Percentiles rank a stretch among this genome's conserved stretches.
phyloP scores from a whole-genome alignment of 2,797 vertebrate genomes.

The Catostomus latipinnis region DNA sequence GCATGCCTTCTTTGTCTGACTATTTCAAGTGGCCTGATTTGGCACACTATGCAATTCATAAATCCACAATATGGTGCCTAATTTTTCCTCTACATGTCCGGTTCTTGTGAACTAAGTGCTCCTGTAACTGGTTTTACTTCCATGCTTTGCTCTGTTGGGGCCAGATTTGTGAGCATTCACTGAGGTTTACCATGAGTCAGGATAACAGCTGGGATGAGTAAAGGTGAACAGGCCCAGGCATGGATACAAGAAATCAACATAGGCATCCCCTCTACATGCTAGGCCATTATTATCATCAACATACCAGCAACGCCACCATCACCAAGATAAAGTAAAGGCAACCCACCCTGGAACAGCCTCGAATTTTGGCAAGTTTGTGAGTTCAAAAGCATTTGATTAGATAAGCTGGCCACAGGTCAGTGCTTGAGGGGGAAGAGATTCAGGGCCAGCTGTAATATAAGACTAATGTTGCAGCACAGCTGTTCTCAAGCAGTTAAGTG shows the following conservation, averaged over 20 bases:
- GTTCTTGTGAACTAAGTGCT: no score
- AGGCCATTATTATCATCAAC: slow-evolving; percentile 8
- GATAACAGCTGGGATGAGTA: slow-evolving; percentile 48
- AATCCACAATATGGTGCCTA: no score
- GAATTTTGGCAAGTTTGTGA: background rate
- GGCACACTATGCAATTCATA: no score
- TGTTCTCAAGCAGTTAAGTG: slow-evolving; percentile 22
- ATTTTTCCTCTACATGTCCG: no score
- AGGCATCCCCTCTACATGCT: background rate
- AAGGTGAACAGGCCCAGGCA: slow-evolving; percentile 42
- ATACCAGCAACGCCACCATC: background rate
- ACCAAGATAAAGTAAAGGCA: slow-evolving; percentile 18
- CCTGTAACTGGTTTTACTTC: background rate
- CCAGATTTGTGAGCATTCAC: slow-evolving; percentile 5
- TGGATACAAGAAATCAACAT: slow-evolving; percentile 12
- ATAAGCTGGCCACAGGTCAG: slow-evolving; percentile 36
- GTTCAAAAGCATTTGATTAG: slow-evolving; percentile 35
- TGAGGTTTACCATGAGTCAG: slow-evolving; percentile 44
- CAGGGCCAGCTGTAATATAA: slow-evolving; percentile 42
- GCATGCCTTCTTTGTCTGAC: no score
- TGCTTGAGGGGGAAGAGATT: slow-evolving; percentile 25
- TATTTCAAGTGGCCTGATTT: no score
- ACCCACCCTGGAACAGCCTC: slow-evolving; percentile 17
- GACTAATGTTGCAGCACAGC: slow-evolving; percentile 23
- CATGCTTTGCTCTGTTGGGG: background rate